Conservation (phyloP, 1,140 invertebrate genomes). For the Zeugodacus cucurbitae region DNA sequence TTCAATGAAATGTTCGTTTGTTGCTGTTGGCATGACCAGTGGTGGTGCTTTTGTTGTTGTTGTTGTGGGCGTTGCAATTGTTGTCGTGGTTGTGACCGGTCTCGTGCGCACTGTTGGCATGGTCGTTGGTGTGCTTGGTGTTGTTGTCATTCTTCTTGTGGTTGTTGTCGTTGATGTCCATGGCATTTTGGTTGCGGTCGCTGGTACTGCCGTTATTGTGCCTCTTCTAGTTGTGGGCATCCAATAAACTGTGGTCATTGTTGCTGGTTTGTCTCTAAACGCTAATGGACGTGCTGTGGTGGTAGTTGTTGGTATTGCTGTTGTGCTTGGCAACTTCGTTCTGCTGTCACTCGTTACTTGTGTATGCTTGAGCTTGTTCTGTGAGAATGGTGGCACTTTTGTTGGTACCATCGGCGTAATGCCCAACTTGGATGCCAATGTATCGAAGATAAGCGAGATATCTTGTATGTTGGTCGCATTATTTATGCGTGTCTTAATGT, state of each 20-base stretch:
- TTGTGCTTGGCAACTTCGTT: constrained; percentile 2
- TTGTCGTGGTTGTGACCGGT: constrained; percentile 28
- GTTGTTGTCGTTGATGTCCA: background rate
- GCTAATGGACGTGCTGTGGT: background rate
- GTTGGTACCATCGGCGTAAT: constrained; percentile 57
- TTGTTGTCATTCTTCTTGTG: constrained; percentile 22
- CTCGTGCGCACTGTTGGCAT: background rate
- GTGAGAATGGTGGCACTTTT: constrained; percentile 62
- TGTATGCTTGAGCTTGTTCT: constrained; percentile 58
- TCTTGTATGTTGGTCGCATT: constrained; percentile 65
- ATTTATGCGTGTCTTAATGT: constrained; percentile 61
- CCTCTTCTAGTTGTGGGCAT: constrained; percentile 29
- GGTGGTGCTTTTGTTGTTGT: constrained; percentile 19
- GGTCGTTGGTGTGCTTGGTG: constrained; percentile 36
- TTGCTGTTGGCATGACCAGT: background rate
- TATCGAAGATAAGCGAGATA: constrained; percentile 64
- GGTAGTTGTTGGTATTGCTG: background rate
- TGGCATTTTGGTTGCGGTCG: constrained; percentile 5
- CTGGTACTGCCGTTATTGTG: constrained; percentile 43
- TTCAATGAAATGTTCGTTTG: constrained; percentile 48
- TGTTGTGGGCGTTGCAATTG: constrained; percentile 21
- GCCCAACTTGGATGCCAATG: constrained; percentile 63
- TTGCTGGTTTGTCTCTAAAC: constrained; percentile 30
- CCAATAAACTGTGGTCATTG: constrained; percentile 26
- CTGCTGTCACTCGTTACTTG: constrained; percentile 47